Evolutionary conservation across 2,113 vertebrate species (phyloP).

Genomic region (Macrotus californicus): DNA sequence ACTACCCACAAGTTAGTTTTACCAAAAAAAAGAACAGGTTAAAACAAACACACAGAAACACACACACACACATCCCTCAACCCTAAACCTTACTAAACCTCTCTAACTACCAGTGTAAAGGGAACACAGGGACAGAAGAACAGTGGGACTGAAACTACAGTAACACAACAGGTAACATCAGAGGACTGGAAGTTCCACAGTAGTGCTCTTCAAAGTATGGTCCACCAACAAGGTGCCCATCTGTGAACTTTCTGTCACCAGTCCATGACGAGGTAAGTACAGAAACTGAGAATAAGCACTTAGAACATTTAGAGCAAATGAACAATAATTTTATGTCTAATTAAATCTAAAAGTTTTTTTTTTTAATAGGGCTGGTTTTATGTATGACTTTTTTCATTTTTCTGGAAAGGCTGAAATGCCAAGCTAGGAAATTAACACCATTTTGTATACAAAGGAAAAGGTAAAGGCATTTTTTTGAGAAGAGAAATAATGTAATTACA

Average conservation of each 20-base stretch:
- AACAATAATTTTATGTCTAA: neutral
- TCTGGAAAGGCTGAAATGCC: neutral
- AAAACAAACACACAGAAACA: neutral
- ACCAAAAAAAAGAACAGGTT: neutral
- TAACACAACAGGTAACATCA: neutral
- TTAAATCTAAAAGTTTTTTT: neutral
- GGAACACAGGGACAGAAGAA: neutral
- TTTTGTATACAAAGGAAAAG: neutral
- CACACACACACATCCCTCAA: neutral
- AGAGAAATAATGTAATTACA: neutral
- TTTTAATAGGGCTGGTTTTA: neutral
- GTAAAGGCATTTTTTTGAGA: neutral
- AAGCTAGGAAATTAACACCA: neutral
- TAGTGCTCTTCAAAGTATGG: neutral
- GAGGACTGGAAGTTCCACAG: neutral
- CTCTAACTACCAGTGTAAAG: neutral
- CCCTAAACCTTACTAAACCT: neutral
- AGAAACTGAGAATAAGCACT: neutral
- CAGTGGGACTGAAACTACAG: neutral
- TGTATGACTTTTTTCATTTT: neutral
- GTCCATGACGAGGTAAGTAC: neutral
- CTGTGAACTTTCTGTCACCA: neutral
- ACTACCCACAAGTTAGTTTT: neutral
- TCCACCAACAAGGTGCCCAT: neutral
- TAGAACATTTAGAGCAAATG: neutral